phyloP scores from a whole-genome alignment of 53 echinoderm and acorn worm species.

The Astropecten irregularis region DNA sequence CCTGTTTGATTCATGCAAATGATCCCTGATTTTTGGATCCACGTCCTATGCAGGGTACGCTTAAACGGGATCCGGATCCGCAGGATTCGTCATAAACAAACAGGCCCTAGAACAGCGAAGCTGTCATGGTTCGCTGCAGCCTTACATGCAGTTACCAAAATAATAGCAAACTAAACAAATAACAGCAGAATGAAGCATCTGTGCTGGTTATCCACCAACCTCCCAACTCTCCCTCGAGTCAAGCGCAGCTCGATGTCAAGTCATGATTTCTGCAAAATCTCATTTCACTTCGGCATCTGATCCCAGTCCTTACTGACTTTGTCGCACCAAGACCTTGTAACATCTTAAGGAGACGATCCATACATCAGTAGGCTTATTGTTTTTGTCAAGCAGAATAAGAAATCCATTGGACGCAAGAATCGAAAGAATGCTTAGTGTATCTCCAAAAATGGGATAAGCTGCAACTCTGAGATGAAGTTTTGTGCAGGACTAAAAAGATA shows the following conservation, averaged over 20 bases:
- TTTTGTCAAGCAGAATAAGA: constrained; percentile 5
- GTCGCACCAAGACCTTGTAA: neutral
- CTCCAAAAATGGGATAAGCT: constrained; percentile 53
- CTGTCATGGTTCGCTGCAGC: too few relatives aligned
- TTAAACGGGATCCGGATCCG: too few relatives aligned
- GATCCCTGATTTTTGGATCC: neutral
- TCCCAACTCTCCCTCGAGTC: neutral
- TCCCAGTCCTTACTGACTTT: neutral
- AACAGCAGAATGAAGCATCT: neutral
- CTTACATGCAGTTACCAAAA: too few relatives aligned
- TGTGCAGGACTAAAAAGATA: constrained; percentile 7
- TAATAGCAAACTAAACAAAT: neutral
- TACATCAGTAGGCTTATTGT: neutral
- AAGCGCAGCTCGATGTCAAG: neutral
- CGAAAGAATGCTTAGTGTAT: neutral
- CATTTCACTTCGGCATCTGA: neutral
- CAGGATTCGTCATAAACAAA: too few relatives aligned
- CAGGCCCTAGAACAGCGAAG: too few relatives aligned
- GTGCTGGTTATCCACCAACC: neutral
- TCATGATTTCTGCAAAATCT: too few relatives aligned
- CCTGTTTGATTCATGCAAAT: neutral
- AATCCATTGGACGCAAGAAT: constrained; percentile 6
- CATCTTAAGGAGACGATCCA: neutral
- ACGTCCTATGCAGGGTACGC: too few relatives aligned
- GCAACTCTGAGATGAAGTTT: neutral